Conservation (phyloP, 2,888 invertebrate species). For the Caenorhabditis sp. region DNA sequence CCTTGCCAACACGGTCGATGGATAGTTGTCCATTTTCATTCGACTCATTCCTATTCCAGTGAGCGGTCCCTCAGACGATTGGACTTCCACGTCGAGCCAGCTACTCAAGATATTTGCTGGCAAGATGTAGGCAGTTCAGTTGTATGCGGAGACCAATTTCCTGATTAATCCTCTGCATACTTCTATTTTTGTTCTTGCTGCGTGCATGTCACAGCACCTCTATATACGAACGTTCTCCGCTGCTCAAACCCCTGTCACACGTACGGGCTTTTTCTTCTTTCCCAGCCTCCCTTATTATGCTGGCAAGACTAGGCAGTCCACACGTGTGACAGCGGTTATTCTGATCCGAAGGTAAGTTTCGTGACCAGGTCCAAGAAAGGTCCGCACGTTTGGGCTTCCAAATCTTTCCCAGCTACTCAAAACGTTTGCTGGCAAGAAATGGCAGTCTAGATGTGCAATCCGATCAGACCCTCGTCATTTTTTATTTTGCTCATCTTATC, state of each 20-base stretch:
- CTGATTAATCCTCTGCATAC: conserved; percentile 19
- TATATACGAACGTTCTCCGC: not conserved
- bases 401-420: conserved; percentile 46
- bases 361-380: conserved; percentile 1
- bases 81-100: conserved; percentile 59
- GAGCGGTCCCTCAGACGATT: conserved; percentile 47
- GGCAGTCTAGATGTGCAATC: conserved; percentile 47
- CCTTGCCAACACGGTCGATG: conserved; percentile 50
- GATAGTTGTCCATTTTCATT: conserved; percentile 53
- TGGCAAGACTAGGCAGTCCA: conserved; percentile 54
- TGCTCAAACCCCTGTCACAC: conserved; percentile 15
- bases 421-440: conserved; percentile 55
- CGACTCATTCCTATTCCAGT: conserved; percentile 41
- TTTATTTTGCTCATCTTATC: not conserved
- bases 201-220: not conserved
- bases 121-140: conserved; percentile 62
- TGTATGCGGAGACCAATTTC: conserved; percentile 38
- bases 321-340: conserved; percentile 10
- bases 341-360: conserved; percentile 14
- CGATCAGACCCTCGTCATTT: conserved; percentile 13
- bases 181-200: not conserved
- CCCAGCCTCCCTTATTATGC: conserved; percentile 28
- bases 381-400: conserved; percentile 42
- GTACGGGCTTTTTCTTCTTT: conserved; percentile 36
- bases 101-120: conserved; percentile 36